Evolutionary conservation across 2,797 vertebrate genomes (phyloP), one percentile per base, ranked within the genome.

Genomic region (Clangula hyemalis): DNA sequence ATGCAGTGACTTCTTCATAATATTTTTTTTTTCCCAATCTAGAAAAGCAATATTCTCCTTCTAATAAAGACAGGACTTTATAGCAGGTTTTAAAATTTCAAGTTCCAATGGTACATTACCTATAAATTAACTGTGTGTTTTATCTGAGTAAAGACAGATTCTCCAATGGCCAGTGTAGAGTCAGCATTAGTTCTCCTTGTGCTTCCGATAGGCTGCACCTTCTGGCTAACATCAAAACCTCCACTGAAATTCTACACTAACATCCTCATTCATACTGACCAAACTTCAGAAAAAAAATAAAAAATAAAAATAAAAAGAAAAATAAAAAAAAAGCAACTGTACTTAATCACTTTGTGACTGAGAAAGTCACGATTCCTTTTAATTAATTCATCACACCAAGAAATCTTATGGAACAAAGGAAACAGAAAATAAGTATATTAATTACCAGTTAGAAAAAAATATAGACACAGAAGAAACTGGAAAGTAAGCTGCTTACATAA

Each of bases 361-460:
- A 93, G 62, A 89, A 93, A 89, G 19, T 11, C 49, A 84, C 45
- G 25, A 79, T 65, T 81, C 13, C 27, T 80, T 92, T 93, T 51
- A 74, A 87, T 70, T 91, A 86, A 70, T 82, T 74, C 25, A 82
- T 70, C 68, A 73, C 36, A 58, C 39, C 34, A 30, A 11, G 25
- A 93, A 17, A 87, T 19, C 9, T 72, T 68, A 79, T 4, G 28
- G 36, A 13, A 66, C 21, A 89, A 73, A 38, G 28, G 8, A 49
- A 18, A 9, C 7, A 2, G 34, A 78, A 89, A 88, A 27, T 24
- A 72, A 53, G 7, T 13, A 17, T 38, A 64, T 41, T 30, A 84
- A 11, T 18, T n/a, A 65, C 5, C 69, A 75, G 45, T 30, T 70
- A 2, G 24, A 39, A 39, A 66, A 66, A 47, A 53, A 45, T 18